Evolutionary conservation across 2,797 vertebrate genomes (phyloP).

Genomic region (Graptemys geographica): DNA sequence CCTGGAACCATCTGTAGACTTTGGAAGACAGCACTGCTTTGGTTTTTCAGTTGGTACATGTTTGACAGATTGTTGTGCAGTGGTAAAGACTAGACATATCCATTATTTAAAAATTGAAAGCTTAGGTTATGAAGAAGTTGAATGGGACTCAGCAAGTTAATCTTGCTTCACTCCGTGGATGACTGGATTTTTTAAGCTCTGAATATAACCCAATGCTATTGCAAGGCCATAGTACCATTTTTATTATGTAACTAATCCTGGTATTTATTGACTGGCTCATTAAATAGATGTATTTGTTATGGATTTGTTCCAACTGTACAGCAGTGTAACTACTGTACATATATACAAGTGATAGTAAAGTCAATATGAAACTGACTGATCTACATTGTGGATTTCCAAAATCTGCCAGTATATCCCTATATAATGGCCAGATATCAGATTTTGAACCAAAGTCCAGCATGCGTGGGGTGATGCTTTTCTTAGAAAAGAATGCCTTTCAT

Average conservation of each 20-base stretch:
- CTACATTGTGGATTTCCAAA: background rate
- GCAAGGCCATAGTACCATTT: background rate
- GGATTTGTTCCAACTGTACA: background rate
- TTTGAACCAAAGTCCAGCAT: background rate
- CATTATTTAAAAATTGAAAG: background rate
- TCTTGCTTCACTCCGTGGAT: background rate
- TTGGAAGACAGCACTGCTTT: background rate
- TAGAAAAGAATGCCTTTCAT: background rate
- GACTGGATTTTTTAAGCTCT: background rate
- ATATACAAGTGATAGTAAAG: background rate
- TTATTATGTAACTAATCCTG: background rate
- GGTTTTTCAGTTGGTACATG: background rate
- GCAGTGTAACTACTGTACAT: background rate
- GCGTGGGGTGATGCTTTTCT: background rate
- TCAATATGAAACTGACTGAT: background rate
- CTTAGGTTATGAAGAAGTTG: background rate
- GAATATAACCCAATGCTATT: background rate
- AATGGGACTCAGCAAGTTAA: background rate
- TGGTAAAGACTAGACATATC: fast-evolving
- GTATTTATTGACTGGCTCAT: background rate
- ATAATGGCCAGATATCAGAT: background rate
- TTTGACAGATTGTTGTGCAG: background rate
- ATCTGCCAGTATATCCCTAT: background rate
- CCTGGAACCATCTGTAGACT: background rate
- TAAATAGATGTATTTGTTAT: background rate